Evolutionary conservation across 30 jellyfish, hydroid and myxozoan species (phyloP).

Genomic region (Hydractinia symbiolongicarpus): DNA sequence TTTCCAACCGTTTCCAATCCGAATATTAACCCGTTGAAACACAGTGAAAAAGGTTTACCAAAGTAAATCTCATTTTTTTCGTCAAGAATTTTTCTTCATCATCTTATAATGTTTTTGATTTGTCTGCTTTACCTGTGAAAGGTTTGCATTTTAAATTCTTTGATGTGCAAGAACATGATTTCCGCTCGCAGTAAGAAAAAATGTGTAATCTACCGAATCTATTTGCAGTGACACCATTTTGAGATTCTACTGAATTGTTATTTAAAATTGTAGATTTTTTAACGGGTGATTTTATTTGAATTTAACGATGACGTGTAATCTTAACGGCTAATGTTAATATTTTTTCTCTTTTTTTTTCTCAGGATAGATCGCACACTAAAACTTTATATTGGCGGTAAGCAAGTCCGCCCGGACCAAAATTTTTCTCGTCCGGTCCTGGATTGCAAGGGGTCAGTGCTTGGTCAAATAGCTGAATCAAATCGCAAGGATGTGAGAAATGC

Average conservation of each 20-base stretch:
- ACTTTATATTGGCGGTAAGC: slow-evolving; percentile 86
- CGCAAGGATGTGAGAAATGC: slow-evolving; percentile 95
- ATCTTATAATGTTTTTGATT: background rate
- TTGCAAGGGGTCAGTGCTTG: slow-evolving; percentile 66
- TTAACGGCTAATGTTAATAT: too few relatives aligned
- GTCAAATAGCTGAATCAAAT: slow-evolving; percentile 94
- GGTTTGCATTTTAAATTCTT: background rate
- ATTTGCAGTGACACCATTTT: too few relatives aligned
- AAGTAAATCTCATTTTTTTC: slow-evolving; percentile 35
- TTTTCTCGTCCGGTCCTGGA: slow-evolving; percentile 66
- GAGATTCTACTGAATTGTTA: too few relatives aligned
- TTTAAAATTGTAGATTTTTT: too few relatives aligned
- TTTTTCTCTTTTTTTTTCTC: too few relatives aligned
- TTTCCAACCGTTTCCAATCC: slow-evolving; percentile 78
- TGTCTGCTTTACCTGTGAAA: background rate
- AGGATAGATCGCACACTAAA: slow-evolving; percentile 89
- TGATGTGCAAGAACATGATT: too few relatives aligned
- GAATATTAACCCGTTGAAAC: slow-evolving; percentile 44
- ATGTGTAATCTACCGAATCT: too few relatives aligned
- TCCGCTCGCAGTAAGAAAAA: too few relatives aligned
- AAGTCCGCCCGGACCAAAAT: slow-evolving; percentile 89
- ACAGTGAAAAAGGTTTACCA: slow-evolving; percentile 29
- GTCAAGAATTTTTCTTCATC: background rate
- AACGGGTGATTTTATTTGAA: too few relatives aligned
- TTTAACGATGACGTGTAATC: too few relatives aligned